phyloP scores from a whole-genome alignment of 2,113 vertebrate genomes.

The Emydura subglobosa region DNA sequence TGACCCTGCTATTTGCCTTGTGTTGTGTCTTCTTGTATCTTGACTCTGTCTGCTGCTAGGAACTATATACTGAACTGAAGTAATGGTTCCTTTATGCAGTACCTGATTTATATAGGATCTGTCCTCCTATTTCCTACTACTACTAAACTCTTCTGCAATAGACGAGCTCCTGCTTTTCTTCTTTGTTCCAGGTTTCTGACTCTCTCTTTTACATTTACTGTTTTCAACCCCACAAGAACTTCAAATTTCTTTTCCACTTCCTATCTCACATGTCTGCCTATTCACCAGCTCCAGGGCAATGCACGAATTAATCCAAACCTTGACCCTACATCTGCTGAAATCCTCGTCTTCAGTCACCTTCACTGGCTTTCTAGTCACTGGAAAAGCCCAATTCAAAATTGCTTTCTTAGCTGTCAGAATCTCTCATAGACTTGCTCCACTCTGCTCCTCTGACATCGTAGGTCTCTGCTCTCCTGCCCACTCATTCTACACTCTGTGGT shows the following conservation, averaged over 20 bases:
- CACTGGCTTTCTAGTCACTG: not conserved
- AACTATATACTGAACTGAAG: not conserved
- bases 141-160: not conserved
- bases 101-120: not conserved
- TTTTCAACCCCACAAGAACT: not conserved
- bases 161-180: not conserved
- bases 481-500: not conserved
- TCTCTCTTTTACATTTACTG: not conserved
- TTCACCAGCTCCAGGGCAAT: not conserved
- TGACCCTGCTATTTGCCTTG: too few relatives aligned
- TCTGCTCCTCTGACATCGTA: not conserved
- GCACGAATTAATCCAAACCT: not conserved
- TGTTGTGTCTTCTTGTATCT: not conserved
- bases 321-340: not conserved
- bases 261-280: not conserved
- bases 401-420: not conserved
- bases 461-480: not conserved
- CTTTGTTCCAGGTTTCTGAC: not conserved
- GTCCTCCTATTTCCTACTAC: fast-evolving
- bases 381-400: not conserved
- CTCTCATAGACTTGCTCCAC: not conserved
- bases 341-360: not conserved
- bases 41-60: not conserved
- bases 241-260: not conserved
- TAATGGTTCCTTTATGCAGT: not conserved